Percentiles rank a stretch among this genome's conserved stretches.
Conservation (phyloP, 2,888 invertebrate species). For the Ormyrus labotus region DNA sequence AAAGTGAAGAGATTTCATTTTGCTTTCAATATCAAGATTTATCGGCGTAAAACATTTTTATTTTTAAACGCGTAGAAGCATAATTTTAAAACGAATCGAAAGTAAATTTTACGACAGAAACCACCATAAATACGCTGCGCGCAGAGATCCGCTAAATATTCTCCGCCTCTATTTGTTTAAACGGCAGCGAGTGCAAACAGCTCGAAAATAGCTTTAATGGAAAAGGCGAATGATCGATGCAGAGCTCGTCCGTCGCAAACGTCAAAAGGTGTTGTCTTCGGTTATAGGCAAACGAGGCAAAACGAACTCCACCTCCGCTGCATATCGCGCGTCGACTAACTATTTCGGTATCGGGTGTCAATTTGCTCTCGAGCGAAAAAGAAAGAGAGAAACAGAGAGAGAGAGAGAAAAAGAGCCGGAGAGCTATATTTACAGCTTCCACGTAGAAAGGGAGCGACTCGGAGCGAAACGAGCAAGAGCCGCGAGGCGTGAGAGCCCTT, state of each 20-base stretch:
- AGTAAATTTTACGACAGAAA: too few relatives aligned
- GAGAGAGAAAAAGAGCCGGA: not conserved
- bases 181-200: too few relatives aligned
- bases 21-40: not conserved
- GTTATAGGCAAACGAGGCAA: not conserved
- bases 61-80: too few relatives aligned
- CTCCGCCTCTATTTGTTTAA: too few relatives aligned
- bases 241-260: conserved; percentile 6
- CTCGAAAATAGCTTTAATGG: too few relatives aligned
- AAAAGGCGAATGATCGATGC: not conserved
- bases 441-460: conserved; percentile 2
- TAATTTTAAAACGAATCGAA: too few relatives aligned
- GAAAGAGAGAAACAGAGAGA: conserved; percentile 46
- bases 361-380: conserved; percentile 2
- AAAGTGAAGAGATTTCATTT: too few relatives aligned
- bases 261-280: not conserved
- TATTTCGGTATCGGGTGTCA: conserved; percentile 33
- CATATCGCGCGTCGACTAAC: conserved; percentile 5
- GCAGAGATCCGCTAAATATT: too few relatives aligned
- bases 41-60: too few relatives aligned
- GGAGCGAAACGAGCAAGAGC: conserved; percentile 6
- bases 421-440: conserved; percentile 46
- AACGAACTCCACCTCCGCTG: not conserved
- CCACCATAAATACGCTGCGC: too few relatives aligned
- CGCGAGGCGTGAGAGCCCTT: conserved; percentile 1